Evolutionary conservation across 2,888 invertebrate genomes (phyloP), one percentile per base, ranked within the genome.

Genomic region (Teleiodes luculella): DNA sequence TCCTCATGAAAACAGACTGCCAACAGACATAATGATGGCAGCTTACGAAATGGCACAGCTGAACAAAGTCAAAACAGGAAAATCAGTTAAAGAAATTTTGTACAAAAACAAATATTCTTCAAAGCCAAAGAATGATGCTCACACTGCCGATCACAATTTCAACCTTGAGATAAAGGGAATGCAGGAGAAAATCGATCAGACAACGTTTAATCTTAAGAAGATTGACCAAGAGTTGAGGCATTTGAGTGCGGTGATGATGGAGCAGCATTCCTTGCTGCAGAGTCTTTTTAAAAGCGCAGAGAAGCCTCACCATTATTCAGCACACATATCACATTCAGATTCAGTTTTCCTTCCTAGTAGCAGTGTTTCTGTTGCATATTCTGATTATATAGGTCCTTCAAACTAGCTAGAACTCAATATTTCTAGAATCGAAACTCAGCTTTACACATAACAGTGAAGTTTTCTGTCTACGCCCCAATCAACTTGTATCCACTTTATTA

Each of bases 41-140:
- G 96, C 95, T 0, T 94, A 95, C 64, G 95, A 95, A 67, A 91
- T 95, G 51, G 96, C 95, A 0, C 95, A 94, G 64, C 84, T 93
- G 55, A 91, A 94, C 39, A 95, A 94, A 30, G 86, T 93, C 54
- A 92, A 92, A 56, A 91, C 92, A 41, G 92, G 93, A 0, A 89
- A 92, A 59, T 93, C 94, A 0, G 91, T 93, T 0, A 92, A 92
- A 65, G 92, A 92, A 80, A 68, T 92, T 76, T 53, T 92, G 73
- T 64, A 91, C 80, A 86, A 89, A 46, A 92, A 92, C 54, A 91
- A 92, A 39, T 91, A 90, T 60, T 92, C 92, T 51, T 92, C 92
- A 52, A 92, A 92, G 67, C 87, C 91, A 59, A 93, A 92, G 64
- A 93, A 92, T 55, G 92, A 92, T 47, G 65, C 70, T n/a, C 83